Evolutionary conservation across 1,140 invertebrate genomes (phyloP), one percentile per base, ranked within the genome.

Genomic region (Drosophila arizonae): DNA sequence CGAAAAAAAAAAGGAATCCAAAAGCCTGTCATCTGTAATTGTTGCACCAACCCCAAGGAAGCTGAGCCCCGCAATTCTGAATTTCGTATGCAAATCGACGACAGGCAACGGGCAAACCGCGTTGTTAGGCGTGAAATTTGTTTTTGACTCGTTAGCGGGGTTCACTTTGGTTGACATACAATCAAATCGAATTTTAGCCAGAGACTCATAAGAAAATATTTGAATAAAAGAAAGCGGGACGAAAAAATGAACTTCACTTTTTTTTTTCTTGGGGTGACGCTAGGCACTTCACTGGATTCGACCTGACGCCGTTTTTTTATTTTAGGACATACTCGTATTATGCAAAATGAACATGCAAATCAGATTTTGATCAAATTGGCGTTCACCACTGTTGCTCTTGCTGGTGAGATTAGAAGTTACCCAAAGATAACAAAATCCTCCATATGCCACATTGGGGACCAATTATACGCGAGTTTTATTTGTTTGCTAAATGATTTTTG

Each of bases 331-430:
- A 39, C 36, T 39, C 36, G 36, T 4, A 39, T 90, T 90, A 90
- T 90, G 88, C 84, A 85, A 90, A 90, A 87, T 90, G 81, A 90
- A 90, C 77, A 90, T 90, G 87, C 87, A 90, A 90, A 90, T 90
- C 87, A 90, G 87, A 76, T 90, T 77, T 90, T 90, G 87, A 90
- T 90, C 81, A 90, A 88, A 90, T 90, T 90, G 77, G 73, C 71
- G 61, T 80, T 84, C 68, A 88, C 77, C 79, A 66, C 78, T 88
- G 77, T 72, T 65, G 65, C 60, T 71, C 61, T 52, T 76, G 58
- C 54, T 62, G 46, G 10, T 4, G 36, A 67, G 71, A 75, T 71
- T 50, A 65, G 51, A 66, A 52, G 54, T 64, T 61, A 55, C n/a
- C 24, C n/a, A 21, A 62, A 67, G 50, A 50, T 45, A 48, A 43